Conservation (phyloP, 2,113 vertebrate species). For the Rhabdornis inornatus region DNA sequence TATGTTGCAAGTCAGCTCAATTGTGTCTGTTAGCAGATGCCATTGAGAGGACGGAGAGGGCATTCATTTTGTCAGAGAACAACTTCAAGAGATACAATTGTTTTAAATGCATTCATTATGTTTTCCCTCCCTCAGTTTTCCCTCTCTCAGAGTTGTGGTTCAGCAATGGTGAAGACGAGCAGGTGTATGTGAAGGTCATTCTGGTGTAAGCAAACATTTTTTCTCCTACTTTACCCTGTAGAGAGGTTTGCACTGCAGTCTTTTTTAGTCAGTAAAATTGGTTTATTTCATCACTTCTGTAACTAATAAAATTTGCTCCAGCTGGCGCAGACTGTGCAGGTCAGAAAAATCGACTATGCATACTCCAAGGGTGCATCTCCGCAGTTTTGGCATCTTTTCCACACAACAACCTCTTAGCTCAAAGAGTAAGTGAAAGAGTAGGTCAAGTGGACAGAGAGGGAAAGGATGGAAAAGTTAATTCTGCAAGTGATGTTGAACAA, state of each 20-base stretch:
- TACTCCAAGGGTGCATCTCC: background rate
- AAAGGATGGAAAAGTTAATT: background rate
- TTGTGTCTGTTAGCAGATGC: background rate
- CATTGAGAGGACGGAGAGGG: background rate
- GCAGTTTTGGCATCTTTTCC: background rate
- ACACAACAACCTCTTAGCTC: background rate
- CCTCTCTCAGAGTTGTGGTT: background rate
- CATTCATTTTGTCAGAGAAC: background rate
- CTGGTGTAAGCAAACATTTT: background rate
- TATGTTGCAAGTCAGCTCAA: background rate
- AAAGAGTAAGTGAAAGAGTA: background rate
- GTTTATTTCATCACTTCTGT: background rate
- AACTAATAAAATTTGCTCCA: background rate
- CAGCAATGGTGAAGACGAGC: background rate
- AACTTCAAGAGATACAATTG: background rate
- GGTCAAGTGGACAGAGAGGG: background rate
- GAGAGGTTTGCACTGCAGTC: background rate
- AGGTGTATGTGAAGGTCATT: background rate
- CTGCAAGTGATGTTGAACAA: background rate
- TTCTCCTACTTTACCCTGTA: background rate
- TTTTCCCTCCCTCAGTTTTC: background rate
- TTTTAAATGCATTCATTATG: background rate
- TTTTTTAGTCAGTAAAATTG: background rate
- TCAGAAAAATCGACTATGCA: background rate
- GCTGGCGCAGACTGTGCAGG: background rate